These are phyloP conservation scores for Tryphoninae sp. DNA, from an alignment of 2,888 invertebrate genomes.

Conservation along the genomic window DNA sequence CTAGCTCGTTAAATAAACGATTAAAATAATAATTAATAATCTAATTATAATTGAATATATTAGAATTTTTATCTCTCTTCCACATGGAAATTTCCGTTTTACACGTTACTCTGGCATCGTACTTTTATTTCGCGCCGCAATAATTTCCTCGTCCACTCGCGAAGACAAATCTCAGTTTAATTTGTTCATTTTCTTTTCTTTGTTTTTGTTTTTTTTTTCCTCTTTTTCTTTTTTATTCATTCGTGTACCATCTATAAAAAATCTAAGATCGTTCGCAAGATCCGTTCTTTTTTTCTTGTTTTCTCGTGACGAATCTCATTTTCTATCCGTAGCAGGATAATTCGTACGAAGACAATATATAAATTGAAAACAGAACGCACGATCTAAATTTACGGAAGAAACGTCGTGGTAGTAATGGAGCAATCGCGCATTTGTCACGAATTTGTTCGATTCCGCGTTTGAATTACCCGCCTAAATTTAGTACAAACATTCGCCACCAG, in stretches of 20 bases:
- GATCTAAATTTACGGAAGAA: background rate
- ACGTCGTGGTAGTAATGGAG: background rate
- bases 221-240: background rate
- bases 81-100: slow-evolving; percentile 38
- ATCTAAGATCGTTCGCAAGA: slow-evolving; percentile 8
- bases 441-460: background rate
- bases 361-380: slow-evolving; percentile 8
- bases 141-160: slow-evolving; percentile 14
- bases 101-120: background rate
- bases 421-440: background rate
- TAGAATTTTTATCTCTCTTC: slow-evolving; percentile 73
- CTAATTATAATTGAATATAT: slow-evolving; percentile 76
- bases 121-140: slow-evolving; percentile 9
- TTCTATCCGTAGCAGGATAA: slow-evolving; percentile 18
- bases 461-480: background rate
- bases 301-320: background rate
- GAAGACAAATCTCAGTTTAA: slow-evolving; percentile 44
- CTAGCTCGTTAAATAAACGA: slow-evolving; percentile 62
- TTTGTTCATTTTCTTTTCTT: too few relatives aligned
- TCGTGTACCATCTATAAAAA: background rate
- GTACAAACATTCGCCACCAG: slow-evolving; percentile 12
- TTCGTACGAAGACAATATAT: background rate
- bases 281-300: background rate
- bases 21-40: slow-evolving; percentile 65
- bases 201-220: background rate